A percentile compares a stretch with the other conserved stretches of the same genome.
Conservation (phyloP, 2,113 vertebrate genomes). For the Nesoenas mayeri region DNA sequence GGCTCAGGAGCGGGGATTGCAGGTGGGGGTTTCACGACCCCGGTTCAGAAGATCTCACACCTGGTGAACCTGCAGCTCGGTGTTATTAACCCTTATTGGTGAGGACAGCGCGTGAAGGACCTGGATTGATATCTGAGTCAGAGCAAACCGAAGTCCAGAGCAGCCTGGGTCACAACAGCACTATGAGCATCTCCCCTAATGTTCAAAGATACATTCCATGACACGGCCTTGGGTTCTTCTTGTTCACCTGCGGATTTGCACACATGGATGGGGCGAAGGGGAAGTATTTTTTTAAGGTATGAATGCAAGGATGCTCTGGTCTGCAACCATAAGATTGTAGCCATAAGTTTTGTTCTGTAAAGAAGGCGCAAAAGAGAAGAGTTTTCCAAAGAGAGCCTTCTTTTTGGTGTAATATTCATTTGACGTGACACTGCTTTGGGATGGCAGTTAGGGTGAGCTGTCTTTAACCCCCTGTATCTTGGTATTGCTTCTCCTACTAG, state of each 20-base stretch:
- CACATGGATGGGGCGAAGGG: neutral
- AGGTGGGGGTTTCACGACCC: neutral
- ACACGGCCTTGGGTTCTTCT: neutral
- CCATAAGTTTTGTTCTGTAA: neutral
- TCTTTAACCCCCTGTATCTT: neutral
- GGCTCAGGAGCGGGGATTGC: neutral
- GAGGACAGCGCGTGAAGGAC: neutral
- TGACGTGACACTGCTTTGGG: neutral
- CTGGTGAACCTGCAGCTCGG: neutral
- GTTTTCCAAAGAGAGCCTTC: neutral
- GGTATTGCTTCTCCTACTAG: neutral
- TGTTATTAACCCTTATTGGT: too few relatives aligned
- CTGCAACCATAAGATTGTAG: neutral
- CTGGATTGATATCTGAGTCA: neutral
- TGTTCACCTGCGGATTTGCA: neutral
- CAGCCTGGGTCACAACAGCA: neutral
- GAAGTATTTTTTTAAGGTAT: neutral
- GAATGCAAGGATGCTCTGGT: neutral
- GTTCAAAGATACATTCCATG: neutral
- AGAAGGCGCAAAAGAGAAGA: neutral
- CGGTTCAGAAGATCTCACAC: neutral
- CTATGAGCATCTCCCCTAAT: neutral
- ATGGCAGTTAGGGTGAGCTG: neutral
- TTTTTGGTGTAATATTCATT: neutral
- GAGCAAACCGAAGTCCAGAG: fast-evolving